These are phyloP conservation scores for Thymelicus lineola DNA, from an alignment of 2,888 invertebrate genomes.

Conservation along the genomic window DNA sequence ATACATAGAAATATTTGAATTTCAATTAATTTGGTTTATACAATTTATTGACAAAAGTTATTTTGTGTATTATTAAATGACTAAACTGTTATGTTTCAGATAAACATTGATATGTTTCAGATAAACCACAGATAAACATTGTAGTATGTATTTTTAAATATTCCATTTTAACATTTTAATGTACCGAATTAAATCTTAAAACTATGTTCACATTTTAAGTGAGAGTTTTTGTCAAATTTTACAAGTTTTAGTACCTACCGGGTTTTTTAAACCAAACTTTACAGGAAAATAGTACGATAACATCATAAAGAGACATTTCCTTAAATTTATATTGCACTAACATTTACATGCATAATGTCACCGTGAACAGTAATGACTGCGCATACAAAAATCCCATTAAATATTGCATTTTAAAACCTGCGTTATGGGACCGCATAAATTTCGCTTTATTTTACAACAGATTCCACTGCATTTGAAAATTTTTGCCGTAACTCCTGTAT, in stretches of 20 bases:
- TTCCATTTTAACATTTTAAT: too few species aligned
- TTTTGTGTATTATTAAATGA: too few species aligned
- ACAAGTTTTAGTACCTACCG: background rate
- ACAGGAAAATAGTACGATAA: background rate
- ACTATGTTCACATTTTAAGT: too few species aligned
- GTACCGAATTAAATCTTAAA: too few species aligned
- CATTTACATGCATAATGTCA: constrained; percentile 37
- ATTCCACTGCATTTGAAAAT: constrained; percentile 20
- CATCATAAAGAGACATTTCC: background rate
- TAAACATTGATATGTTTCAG: too few species aligned
- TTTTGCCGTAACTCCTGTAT: constrained; percentile 19
- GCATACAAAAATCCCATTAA: constrained; percentile 35
- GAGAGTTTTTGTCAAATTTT: too few species aligned
- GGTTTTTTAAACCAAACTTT: background rate
- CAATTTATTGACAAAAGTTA: too few species aligned
- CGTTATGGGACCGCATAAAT: constrained; percentile 23
- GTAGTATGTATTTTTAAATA: too few species aligned
- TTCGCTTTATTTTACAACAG: constrained; percentile 22
- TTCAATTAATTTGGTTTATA: too few species aligned
- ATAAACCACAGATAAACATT: too few species aligned
- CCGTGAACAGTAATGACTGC: constrained; percentile 29
- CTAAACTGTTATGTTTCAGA: too few species aligned
- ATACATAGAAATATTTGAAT: too few species aligned
- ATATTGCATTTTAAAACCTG: constrained; percentile 34
- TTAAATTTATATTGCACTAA: constrained; percentile 31